Evolutionary conservation across 2,797 vertebrate genomes (phyloP).

Genomic region (Siniperca obscura): DNA sequence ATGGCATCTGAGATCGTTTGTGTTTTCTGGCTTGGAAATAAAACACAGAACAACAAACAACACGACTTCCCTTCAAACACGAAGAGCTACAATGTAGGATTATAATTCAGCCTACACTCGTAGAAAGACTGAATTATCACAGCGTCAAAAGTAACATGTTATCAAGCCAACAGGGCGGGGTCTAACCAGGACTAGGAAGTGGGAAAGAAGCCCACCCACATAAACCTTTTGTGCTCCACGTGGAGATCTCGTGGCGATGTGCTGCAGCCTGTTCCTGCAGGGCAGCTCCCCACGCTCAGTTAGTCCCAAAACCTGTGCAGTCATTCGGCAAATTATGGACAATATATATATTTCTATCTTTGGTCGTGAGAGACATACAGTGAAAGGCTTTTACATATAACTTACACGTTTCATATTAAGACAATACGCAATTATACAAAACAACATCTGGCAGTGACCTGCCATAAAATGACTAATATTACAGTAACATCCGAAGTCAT

Average conservation of each 20-base stretch:
- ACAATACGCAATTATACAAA: neutral
- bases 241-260: slow-evolving; percentile 41
- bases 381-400: neutral
- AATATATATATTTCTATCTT: neutral
- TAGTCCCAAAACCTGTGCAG: neutral
- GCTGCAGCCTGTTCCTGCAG: slow-evolving; percentile 8
- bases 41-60: neutral
- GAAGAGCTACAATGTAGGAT: fast-evolving
- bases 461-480: neutral
- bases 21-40: neutral
- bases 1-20: neutral
- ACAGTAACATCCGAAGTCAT: neutral
- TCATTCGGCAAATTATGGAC: no score
- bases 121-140: neutral
- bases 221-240: slow-evolving; percentile 38
- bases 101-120: no score
- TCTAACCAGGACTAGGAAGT: slow-evolving; percentile 58
- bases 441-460: neutral
- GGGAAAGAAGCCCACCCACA: slow-evolving; percentile 1
- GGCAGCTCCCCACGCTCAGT: neutral
- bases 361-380: no score
- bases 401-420: neutral
- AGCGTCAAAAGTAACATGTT: neutral
- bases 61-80: neutral
- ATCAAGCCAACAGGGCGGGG: slow-evolving; percentile 36